A percentile compares a stretch with the other conserved stretches of the same genome.
Evolutionary conservation across 2,113 vertebrate species (phyloP).

Genomic region (Psammodynastes pulverulentus): DNA sequence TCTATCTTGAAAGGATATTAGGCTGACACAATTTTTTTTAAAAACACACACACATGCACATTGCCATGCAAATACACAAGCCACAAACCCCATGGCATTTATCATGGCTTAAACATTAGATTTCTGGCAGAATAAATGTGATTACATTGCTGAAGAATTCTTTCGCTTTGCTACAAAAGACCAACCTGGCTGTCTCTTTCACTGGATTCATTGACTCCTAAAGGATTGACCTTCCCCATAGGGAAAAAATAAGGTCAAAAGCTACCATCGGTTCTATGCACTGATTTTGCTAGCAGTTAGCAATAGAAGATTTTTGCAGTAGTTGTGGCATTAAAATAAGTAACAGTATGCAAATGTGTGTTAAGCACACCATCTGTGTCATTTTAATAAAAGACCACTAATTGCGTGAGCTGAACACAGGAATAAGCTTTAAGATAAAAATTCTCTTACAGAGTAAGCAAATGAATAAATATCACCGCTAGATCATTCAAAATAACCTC

Average conservation of each 20-base stretch:
- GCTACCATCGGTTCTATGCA: neutral
- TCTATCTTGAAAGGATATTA: slow-evolving; percentile 21
- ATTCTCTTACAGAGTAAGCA: neutral
- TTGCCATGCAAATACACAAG: neutral
- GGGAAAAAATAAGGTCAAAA: slow-evolving; percentile 3
- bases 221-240: neutral
- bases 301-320: neutral
- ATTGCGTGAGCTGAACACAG: slow-evolving; percentile 4
- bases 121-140: neutral
- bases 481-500: neutral
- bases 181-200: neutral
- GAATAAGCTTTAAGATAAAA: slow-evolving; percentile 16
- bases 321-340: slow-evolving; percentile 31
- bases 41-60: neutral
- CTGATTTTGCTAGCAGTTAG: neutral
- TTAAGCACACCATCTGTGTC: slow-evolving; percentile 33
- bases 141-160: neutral
- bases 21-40: neutral
- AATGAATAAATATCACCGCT: slow-evolving; percentile 4
- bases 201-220: neutral
- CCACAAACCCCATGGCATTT: neutral
- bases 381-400: slow-evolving; percentile 36
- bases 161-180: neutral
- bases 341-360: slow-evolving; percentile 29
- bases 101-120: neutral